Base-by-base conservation (phyloP, 1,140 invertebrate species). In the Lasaia peninsularis region DNA sequence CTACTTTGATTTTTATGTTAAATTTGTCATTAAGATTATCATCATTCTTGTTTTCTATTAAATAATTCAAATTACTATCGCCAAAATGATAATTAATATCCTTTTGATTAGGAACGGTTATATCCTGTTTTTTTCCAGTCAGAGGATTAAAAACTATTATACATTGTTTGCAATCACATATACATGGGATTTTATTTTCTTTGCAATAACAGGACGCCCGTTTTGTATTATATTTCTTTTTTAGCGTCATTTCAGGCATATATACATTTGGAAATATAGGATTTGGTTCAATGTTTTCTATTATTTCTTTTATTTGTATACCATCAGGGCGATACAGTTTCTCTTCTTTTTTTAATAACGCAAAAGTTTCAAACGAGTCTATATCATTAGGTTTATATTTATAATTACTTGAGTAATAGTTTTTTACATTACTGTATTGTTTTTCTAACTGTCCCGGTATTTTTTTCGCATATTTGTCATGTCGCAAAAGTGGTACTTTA, bases 91-190 rank as follows among this genome's bases (percentile, higher is more conserved):
- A 18, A 16, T 21, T 32, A n/a, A 52, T n/a, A 3, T 10, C 31
- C 34, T 52, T 52, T 11, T 58, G 56, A 9, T 58, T 51, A 35
- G 49, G 35, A 28, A 32, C 28, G 11, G 34, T 44, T 12, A 16
- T n/a, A 52, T 35, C 11, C 18, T 24, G 20, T 48, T 18, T 20
- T 21, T 53, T 62, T 34, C 14, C 51, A n/a, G 49, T 18, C n/a
- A 57, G 14, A 28, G 60, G 20, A n/a, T 68, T 60, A 12, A 69
- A 58, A 16, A 58, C 49, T 55, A 75, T 57, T 5, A 78, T 35
- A 57, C 80, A 84, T 67, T 84, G 73, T 50, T 80, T 81, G 34
- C 78, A 84, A 48, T 65, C 66, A 37, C 80, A 83, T 52, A 78
- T 76, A 49, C 80, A 83, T 10, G 78, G 74, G 52, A 78, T 64